Evolutionary conservation across 2,797 vertebrate genomes (phyloP).

Genomic region (Potorous gilbertii): DNA sequence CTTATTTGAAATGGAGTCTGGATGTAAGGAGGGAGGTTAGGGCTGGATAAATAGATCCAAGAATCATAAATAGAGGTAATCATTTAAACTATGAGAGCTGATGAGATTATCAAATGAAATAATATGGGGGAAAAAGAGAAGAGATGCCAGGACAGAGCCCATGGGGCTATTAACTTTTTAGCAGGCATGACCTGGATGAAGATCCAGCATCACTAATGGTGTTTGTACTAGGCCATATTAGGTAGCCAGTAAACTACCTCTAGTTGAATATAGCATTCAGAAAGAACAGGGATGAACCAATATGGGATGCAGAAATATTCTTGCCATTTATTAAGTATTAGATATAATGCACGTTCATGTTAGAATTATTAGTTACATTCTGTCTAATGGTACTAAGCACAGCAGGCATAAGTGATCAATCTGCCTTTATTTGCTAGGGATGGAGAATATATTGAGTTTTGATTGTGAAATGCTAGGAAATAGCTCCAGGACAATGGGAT

Average conservation of each 20-base stretch:
- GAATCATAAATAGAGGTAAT: background rate
- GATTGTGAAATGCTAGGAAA: background rate
- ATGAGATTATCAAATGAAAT: background rate
- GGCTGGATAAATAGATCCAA: background rate
- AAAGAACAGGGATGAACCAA: background rate
- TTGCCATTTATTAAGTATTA: background rate
- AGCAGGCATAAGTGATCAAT: background rate
- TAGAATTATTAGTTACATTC: background rate
- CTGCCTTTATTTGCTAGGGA: background rate
- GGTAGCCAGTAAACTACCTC: background rate
- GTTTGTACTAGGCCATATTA: background rate
- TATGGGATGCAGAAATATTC: background rate
- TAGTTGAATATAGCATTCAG: background rate
- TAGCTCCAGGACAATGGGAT: background rate
- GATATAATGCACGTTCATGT: background rate
- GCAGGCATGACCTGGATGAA: background rate
- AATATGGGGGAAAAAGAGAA: background rate
- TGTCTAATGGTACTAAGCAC: background rate
- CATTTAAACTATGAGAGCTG: background rate
- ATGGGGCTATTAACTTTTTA: background rate
- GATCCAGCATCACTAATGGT: background rate
- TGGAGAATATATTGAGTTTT: background rate
- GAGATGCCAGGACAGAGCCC: background rate
- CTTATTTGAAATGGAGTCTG: background rate
- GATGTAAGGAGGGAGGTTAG: background rate